These are phyloP conservation scores for Odontocolon sp. DNA, from an alignment of 2,888 invertebrate species.

Conservation along the genomic window DNA sequence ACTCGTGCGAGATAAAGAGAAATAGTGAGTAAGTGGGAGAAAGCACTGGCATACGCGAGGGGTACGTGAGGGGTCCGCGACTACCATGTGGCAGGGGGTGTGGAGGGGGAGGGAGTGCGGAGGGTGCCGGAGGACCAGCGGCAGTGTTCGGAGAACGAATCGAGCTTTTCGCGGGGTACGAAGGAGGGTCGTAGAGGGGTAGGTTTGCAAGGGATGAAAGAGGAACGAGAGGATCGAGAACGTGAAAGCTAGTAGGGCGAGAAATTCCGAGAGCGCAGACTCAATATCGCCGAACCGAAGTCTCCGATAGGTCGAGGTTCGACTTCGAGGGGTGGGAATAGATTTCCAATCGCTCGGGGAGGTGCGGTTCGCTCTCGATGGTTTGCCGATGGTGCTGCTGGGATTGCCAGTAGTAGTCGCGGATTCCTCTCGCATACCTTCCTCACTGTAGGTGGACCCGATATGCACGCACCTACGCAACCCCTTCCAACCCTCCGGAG, in stretches of 20 bases:
- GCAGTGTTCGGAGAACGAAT: slow-evolving; percentile 50
- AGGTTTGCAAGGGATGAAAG: slow-evolving; percentile 49
- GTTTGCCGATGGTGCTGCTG: slow-evolving; percentile 33
- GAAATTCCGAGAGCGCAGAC: slow-evolving; percentile 77
- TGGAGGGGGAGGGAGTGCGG: slow-evolving; percentile 35
- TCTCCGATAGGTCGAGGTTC: slow-evolving; percentile 81
- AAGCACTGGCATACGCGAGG: slow-evolving; percentile 31
- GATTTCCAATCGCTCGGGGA: slow-evolving; percentile 80
- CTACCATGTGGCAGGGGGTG: too few relatives aligned
- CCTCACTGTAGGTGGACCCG: slow-evolving; percentile 80
- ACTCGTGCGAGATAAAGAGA: slow-evolving; percentile 61
- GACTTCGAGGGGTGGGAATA: slow-evolving; percentile 81
- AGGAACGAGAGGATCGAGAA: slow-evolving; percentile 46
- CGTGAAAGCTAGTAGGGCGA: too few relatives aligned
- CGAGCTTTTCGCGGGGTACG: slow-evolving; percentile 42
- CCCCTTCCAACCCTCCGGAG: slow-evolving; percentile 63
- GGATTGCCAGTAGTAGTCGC: slow-evolving; percentile 59
- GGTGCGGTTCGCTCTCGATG: slow-evolving; percentile 56
- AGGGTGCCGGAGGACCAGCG: slow-evolving; percentile 25
- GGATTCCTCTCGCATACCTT: slow-evolving; percentile 66
- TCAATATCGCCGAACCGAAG: slow-evolving; percentile 80
- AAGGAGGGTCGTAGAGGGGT: slow-evolving; percentile 14
- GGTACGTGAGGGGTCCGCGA: slow-evolving; percentile 28
- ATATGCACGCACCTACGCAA: slow-evolving; percentile 78
- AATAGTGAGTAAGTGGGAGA: slow-evolving; percentile 55